Evolutionary conservation across 2,797 vertebrate species (phyloP).

Genomic region (Bovichtus diacanthus): DNA sequence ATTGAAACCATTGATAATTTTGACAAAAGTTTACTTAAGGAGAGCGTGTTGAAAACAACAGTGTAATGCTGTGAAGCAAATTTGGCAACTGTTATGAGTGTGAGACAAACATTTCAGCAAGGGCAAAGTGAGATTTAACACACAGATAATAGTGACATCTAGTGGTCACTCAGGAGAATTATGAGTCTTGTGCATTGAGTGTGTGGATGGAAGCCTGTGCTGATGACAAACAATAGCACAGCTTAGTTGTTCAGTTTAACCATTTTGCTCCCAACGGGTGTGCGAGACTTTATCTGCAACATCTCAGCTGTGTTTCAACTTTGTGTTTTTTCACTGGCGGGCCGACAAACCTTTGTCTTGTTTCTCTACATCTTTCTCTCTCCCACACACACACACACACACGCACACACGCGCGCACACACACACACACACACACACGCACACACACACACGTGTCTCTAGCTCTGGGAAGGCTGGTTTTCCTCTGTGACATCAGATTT

Average conservation of each 20-base stretch:
- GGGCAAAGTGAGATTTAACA: slow-evolving; percentile 39
- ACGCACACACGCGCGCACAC: slow-evolving; percentile 5
- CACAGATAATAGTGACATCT: slow-evolving; percentile 78
- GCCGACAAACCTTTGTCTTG: slow-evolving; percentile 18
- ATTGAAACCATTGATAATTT: neutral
- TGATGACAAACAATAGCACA: slow-evolving; percentile 15
- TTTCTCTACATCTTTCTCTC: slow-evolving; percentile 20
- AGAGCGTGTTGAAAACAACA: neutral
- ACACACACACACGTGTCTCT: slow-evolving; percentile 10
- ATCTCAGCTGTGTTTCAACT: slow-evolving; percentile 12
- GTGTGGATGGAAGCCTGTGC: neutral
- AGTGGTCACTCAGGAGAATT: slow-evolving; percentile 58
- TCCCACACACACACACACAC: neutral
- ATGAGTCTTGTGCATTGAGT: neutral
- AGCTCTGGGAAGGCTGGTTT: slow-evolving; percentile 47
- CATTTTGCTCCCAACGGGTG: slow-evolving; percentile 5
- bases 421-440: slow-evolving; percentile 3
- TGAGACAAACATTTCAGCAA: slow-evolving; percentile 43
- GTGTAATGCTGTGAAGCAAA: neutral
- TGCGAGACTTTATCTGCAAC: slow-evolving; percentile 6
- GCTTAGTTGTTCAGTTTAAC: slow-evolving; percentile 18
- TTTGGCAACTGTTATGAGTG: slow-evolving; percentile 18
- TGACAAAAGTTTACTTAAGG: slow-evolving; percentile 5
- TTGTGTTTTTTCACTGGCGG: slow-evolving; percentile 14
- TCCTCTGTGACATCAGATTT: slow-evolving; percentile 73